Evolutionary conservation across 2,113 vertebrate species (phyloP).

Genomic region (Barbus barbus): DNA sequence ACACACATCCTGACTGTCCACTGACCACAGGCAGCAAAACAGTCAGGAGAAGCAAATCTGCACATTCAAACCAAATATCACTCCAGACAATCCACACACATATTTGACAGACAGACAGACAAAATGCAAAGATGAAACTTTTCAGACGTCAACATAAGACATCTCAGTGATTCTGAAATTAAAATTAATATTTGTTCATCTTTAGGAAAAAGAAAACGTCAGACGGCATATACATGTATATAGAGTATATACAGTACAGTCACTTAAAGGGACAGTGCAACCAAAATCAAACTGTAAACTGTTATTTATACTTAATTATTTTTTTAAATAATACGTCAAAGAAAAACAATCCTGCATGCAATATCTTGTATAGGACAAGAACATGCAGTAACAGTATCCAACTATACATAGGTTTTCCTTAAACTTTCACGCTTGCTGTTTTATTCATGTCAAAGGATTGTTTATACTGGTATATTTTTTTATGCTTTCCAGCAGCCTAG

Average conservation of each 20-base stretch:
- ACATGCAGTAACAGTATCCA: neutral
- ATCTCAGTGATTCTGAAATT: neutral
- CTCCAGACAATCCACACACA: slow-evolving; percentile 10
- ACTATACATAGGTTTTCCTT: neutral
- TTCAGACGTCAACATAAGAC: neutral
- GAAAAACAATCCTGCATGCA: neutral
- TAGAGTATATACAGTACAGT: neutral
- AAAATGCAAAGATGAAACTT: neutral
- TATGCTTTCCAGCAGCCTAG: slow-evolving; percentile 5
- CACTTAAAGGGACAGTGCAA: neutral
- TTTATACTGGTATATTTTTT: neutral
- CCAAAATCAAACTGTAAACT: neutral
- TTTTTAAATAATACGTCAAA: neutral
- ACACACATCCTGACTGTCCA: neutral
- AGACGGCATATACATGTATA: neutral
- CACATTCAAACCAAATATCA: slow-evolving; percentile 44
- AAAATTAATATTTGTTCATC: neutral
- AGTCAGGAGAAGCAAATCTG: slow-evolving; percentile 9
- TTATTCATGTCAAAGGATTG: slow-evolving; percentile 7
- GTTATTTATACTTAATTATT: neutral
- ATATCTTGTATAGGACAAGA: neutral
- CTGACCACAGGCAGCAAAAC: slow-evolving; percentile 41
- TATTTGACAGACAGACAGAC: neutral
- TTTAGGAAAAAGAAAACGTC: neutral
- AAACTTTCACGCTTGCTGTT: neutral